Percentiles rank a stretch among this genome's conserved stretches.
phyloP scores from a whole-genome alignment of 2,797 vertebrate genomes.

The Scleropages formosus region DNA sequence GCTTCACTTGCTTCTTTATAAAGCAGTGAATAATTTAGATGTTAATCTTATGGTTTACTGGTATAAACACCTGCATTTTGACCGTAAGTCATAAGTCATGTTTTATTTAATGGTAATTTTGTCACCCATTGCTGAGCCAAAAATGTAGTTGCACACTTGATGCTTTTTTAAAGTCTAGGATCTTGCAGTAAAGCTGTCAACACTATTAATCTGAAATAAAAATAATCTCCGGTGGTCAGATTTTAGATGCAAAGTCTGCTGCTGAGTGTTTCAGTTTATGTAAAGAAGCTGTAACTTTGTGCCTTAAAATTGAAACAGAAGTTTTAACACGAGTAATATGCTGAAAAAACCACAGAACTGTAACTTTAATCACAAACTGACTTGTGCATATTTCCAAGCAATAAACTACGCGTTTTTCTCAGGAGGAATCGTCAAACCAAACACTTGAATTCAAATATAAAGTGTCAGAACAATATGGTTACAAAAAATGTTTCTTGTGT shows the following conservation, averaged over 20 bases:
- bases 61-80: slow-evolving; percentile 50
- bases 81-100: slow-evolving; percentile 53
- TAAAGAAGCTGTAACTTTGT: slow-evolving; percentile 31
- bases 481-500: background rate
- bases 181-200: slow-evolving; percentile 62
- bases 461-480: background rate
- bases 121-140: slow-evolving; percentile 44
- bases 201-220: slow-evolving; percentile 57
- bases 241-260: slow-evolving; percentile 50
- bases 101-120: slow-evolving; percentile 57
- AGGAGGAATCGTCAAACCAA: background rate
- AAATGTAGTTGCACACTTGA: slow-evolving; percentile 46
- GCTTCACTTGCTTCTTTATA: background rate
- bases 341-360: background rate
- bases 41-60: slow-evolving; percentile 44
- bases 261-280: slow-evolving; percentile 41
- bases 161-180: slow-evolving; percentile 57
- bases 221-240: slow-evolving; percentile 45
- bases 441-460: background rate
- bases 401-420: no score
- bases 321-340: slow-evolving; percentile 20
- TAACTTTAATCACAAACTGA: no score
- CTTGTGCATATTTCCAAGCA: background rate
- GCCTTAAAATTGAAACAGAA: slow-evolving; percentile 31
- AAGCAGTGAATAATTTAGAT: slow-evolving; percentile 43